Base-by-base conservation (phyloP, 2,797 vertebrate genomes). In the Sebastes itinus region DNA sequence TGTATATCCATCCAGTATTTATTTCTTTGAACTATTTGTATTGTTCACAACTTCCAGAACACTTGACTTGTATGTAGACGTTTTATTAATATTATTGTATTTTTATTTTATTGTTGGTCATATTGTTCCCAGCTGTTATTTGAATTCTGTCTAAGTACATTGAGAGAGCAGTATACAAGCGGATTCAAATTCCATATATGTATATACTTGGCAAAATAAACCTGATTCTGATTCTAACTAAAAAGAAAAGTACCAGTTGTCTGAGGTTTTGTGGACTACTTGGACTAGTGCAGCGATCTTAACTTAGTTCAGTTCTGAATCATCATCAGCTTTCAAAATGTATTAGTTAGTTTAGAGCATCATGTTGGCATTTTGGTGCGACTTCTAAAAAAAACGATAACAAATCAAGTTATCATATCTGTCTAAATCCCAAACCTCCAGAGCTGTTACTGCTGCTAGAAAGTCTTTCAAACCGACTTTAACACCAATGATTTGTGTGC, bases 381-480 rank as follows among this genome's bases (percentile, higher is more conserved):
- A 25, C 20, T 32, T 73, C 13, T 49, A 4, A 32, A 54, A 33
- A 55, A 11, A 54, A 22, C 5, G 0, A 55, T 55, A 55, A 55
- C n/a, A 63, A 27, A 14, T 52, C 22, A 25, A 33, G 12, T 22
- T 30, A 30, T 5, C 7, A 38, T 46, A 23, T 1, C 11, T 61
- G 18, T 60, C 11, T 23, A 72, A 49, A 61, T 72, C 1, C 28
- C 25, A 60, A 23, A 42, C 4, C 7, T 42, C 32, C 23, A 23
- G 30, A 25, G 32, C 32, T 58, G 22, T 58, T 5, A 7, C 2
- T 42, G 23, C 8, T 16, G 49, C 30, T 32, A 11, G 16, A 65
- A 35, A 38, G 72, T 27, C 33, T n/a, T 77, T 76, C 18, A 68
- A 23, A 58, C 56, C 25, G 11, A 60, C 16, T 10, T 62, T 32